Evolutionary conservation across 2,797 vertebrate genomes (phyloP).

Genomic region (Darevskia nairensis): DNA sequence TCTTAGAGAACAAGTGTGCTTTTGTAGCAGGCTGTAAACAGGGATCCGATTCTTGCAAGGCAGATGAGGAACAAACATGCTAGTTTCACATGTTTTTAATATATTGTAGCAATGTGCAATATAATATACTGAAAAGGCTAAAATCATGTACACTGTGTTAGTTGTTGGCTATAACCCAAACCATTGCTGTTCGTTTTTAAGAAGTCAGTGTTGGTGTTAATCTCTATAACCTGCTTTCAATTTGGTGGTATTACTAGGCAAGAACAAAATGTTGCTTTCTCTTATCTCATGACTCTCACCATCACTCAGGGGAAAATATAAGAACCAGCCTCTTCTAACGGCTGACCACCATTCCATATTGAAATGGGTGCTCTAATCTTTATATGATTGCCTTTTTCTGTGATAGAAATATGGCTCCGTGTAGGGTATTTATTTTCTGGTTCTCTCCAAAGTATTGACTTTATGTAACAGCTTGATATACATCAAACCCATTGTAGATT

Average conservation of each 20-base stretch:
- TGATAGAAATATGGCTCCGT: conserved; percentile 83
- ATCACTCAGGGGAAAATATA: conserved; percentile 71
- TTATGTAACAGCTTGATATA: conserved; percentile 86
- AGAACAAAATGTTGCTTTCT: conserved; percentile 52
- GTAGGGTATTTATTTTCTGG: conserved; percentile 81
- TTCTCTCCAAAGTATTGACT: conserved; percentile 85
- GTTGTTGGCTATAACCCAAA: no score
- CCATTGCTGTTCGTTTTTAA: no score
- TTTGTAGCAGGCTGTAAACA: no score
- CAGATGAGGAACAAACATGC: no score
- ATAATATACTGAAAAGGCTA: no score
- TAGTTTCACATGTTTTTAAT: no score
- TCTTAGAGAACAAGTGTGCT: no score
- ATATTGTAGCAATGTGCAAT: no score
- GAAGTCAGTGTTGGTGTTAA: neutral
- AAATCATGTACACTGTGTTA: no score
- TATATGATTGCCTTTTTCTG: conserved; percentile 81
- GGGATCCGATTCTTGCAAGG: no score
- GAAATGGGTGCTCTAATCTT: conserved; percentile 84
- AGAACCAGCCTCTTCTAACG: conserved; percentile 72
- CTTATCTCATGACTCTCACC: conserved; percentile 46
- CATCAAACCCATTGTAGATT: conserved; percentile 82
- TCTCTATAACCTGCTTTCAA: conserved; percentile 30
- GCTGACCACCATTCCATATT: conserved; percentile 73
- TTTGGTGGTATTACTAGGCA: conserved; percentile 59